Evolutionary conservation across 1,140 invertebrate genomes (phyloP).

Genomic region (Neotoxoptera formosana): DNA sequence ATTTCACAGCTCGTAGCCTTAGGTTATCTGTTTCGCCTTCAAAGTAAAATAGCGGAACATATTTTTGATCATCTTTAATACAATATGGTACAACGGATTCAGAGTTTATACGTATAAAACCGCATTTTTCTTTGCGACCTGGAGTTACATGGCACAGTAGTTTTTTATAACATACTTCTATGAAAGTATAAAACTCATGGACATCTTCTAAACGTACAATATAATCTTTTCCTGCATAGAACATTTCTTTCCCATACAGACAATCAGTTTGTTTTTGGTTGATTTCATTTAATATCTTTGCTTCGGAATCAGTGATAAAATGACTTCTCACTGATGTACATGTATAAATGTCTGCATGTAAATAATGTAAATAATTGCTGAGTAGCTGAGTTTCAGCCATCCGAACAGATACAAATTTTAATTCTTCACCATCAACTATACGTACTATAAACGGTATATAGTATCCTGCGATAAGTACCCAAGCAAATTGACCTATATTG

Average conservation of each 20-base stretch:
- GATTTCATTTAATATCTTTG: slow-evolving; percentile 90
- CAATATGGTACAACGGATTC: slow-evolving; percentile 94
- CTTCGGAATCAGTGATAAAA: slow-evolving; percentile 90
- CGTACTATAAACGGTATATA: slow-evolving; percentile 85
- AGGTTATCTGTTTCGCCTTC: slow-evolving; percentile 91
- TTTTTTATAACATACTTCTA: slow-evolving; percentile 87
- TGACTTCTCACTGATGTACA: slow-evolving; percentile 92
- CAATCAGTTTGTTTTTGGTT: slow-evolving; percentile 91
- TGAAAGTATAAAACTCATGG: slow-evolving; percentile 88
- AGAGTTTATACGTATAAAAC: slow-evolving; percentile 92
- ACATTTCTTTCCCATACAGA: slow-evolving; percentile 88
- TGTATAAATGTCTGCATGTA: slow-evolving; percentile 83
- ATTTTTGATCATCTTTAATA: slow-evolving; percentile 80
- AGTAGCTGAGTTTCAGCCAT: slow-evolving; percentile 89
- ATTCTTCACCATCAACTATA: slow-evolving; percentile 68
- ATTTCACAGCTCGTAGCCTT: slow-evolving; percentile 81
- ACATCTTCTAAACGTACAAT: slow-evolving; percentile 88
- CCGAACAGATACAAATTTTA: slow-evolving; percentile 88
- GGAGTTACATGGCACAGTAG: slow-evolving; percentile 72
- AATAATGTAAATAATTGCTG: slow-evolving; percentile 82
- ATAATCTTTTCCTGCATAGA: slow-evolving; percentile 83
- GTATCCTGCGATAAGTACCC: slow-evolving; percentile 83
- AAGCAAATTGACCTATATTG: slow-evolving; percentile 79
- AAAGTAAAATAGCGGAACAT: slow-evolving; percentile 93
- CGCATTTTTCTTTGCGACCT: slow-evolving; percentile 79